A percentile compares a stretch with the other conserved stretches of the same genome.
phyloP scores from a whole-genome alignment of 2,113 vertebrate species.

The Hypanus sabinus region DNA sequence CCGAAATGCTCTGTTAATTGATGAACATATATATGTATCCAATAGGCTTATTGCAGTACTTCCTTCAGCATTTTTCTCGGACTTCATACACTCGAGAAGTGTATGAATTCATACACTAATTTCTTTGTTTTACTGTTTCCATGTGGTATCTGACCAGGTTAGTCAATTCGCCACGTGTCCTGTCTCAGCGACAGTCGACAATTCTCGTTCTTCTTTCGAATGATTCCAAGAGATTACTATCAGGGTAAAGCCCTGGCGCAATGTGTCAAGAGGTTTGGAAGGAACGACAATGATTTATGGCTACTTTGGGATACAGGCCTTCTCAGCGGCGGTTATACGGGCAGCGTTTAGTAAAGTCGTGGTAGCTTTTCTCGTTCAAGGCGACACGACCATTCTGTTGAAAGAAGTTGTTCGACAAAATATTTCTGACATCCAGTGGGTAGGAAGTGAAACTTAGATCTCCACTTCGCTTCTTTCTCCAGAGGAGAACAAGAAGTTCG shows the following conservation, averaged over 20 bases:
- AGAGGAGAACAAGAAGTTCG: background rate
- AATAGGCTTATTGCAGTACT: too few relatives aligned
- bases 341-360: background rate
- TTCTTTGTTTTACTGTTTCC: too few relatives aligned
- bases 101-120: too few relatives aligned
- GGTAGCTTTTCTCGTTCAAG: background rate
- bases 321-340: background rate
- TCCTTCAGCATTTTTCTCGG: too few relatives aligned
- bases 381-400: background rate
- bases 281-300: slow-evolving; percentile 34
- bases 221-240: slow-evolving; percentile 22
- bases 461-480: background rate
- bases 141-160: background rate
- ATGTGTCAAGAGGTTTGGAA: background rate
- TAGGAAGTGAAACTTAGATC: background rate
- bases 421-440: background rate
- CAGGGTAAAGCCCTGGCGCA: slow-evolving; percentile 14
- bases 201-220: slow-evolving; percentile 16
- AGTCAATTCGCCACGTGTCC: slow-evolving; percentile 20
- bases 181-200: slow-evolving; percentile 11
- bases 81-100: too few relatives aligned
- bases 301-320: slow-evolving; percentile 9
- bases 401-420: background rate
- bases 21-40: too few relatives aligned
- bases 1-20: too few relatives aligned